Evolutionary conservation across 2,888 invertebrate genomes (phyloP).

Genomic region (Microctonus aethiopoides): DNA sequence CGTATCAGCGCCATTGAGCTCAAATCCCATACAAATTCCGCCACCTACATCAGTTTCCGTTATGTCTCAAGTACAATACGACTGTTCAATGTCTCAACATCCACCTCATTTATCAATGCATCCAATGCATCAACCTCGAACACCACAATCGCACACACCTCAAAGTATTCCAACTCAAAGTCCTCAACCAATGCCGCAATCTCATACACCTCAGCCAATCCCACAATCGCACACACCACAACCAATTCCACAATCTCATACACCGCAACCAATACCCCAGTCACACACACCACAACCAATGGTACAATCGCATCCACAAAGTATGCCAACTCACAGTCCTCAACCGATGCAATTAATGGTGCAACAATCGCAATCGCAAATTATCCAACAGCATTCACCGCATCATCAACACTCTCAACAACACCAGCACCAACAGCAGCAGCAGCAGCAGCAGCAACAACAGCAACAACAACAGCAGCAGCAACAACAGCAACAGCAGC

Average conservation of each 20-base stretch:
- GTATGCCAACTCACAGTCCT: conserved; percentile 57
- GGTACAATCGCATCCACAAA: conserved; percentile 58
- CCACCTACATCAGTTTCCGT: conserved; percentile 52
- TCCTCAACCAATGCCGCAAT: conserved; percentile 34
- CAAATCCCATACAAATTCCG: conserved; percentile 52
- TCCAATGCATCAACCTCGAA: conserved; percentile 64
- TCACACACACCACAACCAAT: conserved; percentile 61
- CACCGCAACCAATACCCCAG: conserved; percentile 59
- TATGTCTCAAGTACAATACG: conserved; percentile 68
- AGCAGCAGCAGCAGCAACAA: conserved; percentile 46
- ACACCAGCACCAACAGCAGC: conserved; percentile 55
- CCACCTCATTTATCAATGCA: conserved; percentile 59
- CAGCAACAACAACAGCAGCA: conserved; percentile 51
- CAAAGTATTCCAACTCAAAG: conserved; percentile 54
- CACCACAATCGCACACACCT: conserved; percentile 66
- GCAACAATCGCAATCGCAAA: conserved; percentile 56
- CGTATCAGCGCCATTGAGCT: conserved; percentile 50
- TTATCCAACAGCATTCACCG: conserved; percentile 49
- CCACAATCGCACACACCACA: conserved; percentile 54
- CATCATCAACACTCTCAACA: conserved; percentile 59
- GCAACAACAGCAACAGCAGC: conserved; percentile 58
- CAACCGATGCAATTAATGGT: conserved; percentile 62
- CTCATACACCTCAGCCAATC: conserved; percentile 58
- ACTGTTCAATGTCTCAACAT: conserved; percentile 82
- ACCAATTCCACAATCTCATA: conserved; percentile 44